Conservation (phyloP, 2,113 vertebrate species). For the Gallinago paraguaiae region DNA sequence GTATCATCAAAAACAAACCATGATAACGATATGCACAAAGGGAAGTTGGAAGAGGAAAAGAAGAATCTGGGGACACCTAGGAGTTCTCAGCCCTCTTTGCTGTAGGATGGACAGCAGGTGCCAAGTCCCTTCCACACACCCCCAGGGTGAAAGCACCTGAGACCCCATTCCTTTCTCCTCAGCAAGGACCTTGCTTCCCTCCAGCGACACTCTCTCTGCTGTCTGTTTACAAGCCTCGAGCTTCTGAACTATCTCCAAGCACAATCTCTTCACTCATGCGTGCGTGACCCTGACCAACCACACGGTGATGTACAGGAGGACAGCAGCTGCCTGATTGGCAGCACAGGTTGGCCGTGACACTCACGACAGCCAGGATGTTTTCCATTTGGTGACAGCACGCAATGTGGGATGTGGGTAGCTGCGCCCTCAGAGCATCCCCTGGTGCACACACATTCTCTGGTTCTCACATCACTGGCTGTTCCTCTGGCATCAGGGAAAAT, state of each 20-base stretch:
- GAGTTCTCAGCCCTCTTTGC: neutral
- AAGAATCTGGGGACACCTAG: neutral
- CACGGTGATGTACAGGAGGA: rapidly evolving
- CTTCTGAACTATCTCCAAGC: neutral
- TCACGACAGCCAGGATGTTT: neutral
- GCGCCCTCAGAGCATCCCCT: neutral
- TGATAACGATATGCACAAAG: neutral
- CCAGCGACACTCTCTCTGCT: neutral
- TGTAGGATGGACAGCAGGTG: neutral
- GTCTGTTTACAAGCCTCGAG: neutral
- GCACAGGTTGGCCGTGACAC: neutral
- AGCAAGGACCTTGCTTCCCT: neutral
- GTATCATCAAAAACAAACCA: neutral
- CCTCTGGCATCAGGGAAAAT: neutral
- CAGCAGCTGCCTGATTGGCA: neutral
- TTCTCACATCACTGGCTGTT: neutral
- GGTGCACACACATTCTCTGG: neutral
- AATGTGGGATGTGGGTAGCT: neutral
- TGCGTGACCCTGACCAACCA: neutral
- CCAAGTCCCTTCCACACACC: neutral
- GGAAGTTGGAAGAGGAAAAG: neutral
- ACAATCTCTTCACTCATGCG: neutral
- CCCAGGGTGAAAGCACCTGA: neutral
- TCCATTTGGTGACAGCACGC: neutral
- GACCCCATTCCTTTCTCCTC: neutral